These are phyloP conservation scores for Tokudaia tokunoshimensis DNA, from an alignment of 2,797 vertebrate species.

Conservation along the genomic window DNA sequence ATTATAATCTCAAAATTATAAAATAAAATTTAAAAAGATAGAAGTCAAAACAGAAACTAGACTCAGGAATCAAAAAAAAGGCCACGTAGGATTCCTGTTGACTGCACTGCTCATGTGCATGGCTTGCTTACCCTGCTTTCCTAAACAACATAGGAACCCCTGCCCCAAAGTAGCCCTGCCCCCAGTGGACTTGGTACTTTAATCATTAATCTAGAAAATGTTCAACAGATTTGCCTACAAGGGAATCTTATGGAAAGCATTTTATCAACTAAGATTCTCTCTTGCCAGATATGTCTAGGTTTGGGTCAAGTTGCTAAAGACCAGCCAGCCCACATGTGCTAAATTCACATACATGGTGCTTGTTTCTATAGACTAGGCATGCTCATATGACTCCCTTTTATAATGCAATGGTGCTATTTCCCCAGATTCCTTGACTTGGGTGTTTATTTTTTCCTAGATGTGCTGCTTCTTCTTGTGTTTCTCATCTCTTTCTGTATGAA, in stretches of 20 bases:
- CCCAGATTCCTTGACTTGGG: not conserved
- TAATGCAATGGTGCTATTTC: not conserved
- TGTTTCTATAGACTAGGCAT: not conserved
- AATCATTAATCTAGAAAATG: not conserved
- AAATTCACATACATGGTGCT: not conserved
- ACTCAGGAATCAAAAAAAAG: not conserved
- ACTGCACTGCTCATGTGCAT: too few species aligned
- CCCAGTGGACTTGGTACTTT: not conserved
- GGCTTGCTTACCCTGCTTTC: not conserved
- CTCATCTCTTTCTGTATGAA: not conserved
- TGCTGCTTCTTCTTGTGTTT: conserved; percentile 6
- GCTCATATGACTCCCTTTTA: not conserved
- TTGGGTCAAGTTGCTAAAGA: not conserved
- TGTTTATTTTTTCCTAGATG: not conserved
- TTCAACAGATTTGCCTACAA: not conserved
- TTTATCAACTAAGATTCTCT: not conserved
- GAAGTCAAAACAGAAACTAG: not conserved
- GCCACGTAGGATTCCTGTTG: too few species aligned
- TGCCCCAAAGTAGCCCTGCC: not conserved
- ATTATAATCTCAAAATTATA: not conserved
- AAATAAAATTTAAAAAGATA: not conserved
- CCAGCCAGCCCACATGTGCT: not conserved
- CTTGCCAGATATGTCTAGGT: not conserved
- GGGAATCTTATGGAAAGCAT: not conserved
- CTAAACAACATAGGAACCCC: not conserved